Conservation (phyloP, 2,888 invertebrate species). For the Nipponacmea schrenckii region DNA sequence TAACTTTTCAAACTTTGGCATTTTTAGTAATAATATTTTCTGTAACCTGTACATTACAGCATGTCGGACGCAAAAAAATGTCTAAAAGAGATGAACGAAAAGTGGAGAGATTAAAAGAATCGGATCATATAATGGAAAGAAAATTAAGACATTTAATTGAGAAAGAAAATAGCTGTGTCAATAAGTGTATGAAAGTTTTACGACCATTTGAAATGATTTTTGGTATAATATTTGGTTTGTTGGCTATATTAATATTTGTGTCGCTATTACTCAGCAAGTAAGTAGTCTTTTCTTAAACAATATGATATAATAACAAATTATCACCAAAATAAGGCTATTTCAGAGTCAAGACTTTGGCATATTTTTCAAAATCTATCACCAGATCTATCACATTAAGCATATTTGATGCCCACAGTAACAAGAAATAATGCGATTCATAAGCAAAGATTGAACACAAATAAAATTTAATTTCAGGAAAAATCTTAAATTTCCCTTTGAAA, state of each 20-base stretch:
- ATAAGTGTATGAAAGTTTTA: conserved; percentile 57
- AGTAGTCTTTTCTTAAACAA: conserved; percentile 33
- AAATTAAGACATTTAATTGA: conserved; percentile 59
- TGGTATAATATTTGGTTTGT: conserved; percentile 59
- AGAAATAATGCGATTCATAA: no score
- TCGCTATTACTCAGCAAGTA: conserved; percentile 68
- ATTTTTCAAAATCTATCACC: no score
- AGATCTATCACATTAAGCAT: no score
- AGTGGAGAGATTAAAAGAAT: conserved; percentile 62
- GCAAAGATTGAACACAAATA: no score
- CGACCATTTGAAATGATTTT: conserved; percentile 66
- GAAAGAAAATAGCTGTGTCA: conserved; percentile 53
- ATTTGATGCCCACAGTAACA: no score
- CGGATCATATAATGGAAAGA: conserved; percentile 60
- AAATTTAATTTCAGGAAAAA: no score
- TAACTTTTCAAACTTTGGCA: no score
- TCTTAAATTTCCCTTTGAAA: no score
- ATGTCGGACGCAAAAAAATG: conserved; percentile 40
- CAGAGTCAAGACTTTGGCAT: no score
- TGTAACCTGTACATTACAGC: conserved; percentile 36
- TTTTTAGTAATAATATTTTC: no score
- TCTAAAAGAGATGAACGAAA: conserved; percentile 49
- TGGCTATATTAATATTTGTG: conserved; percentile 64
- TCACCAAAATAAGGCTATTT: no score
- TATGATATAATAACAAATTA: no score